A percentile compares a stretch with the other conserved stretches of the same genome.
phyloP scores from a whole-genome alignment of 1,140 invertebrate genomes.

The Anastatus disparis region DNA sequence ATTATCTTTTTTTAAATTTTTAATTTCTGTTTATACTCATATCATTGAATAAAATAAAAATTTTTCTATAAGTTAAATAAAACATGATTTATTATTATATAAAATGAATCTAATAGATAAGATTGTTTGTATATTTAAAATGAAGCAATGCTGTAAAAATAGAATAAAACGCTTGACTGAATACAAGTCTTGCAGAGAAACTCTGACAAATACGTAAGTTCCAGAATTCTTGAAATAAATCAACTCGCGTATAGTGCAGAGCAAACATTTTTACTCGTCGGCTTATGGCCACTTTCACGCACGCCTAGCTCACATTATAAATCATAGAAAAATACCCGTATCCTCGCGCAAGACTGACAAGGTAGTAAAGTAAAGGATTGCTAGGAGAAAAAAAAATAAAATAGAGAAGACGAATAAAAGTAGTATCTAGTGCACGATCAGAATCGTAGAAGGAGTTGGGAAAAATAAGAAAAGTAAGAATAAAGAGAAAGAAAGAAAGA shows the following conservation, averaged over 20 bases:
- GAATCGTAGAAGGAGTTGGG: conserved; percentile 20
- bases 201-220: not conserved
- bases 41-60: no score
- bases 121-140: no score
- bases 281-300: conserved; percentile 42
- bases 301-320: conserved; percentile 37
- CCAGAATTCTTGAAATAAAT: conserved; percentile 1
- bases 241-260: not conserved
- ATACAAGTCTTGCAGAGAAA: no score
- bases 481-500: not conserved
- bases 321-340: conserved; percentile 44
- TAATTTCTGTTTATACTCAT: no score
- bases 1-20: no score
- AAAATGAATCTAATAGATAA: no score
- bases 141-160: no score
- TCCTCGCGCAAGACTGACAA: conserved; percentile 1
- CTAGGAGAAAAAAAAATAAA: not conserved
- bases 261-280: conserved; percentile 3
- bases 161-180: no score
- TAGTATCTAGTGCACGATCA: no score
- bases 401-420: no score
- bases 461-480: not conserved
- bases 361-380: not conserved
- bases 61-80: no score
- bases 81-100: no score